A percentile compares a stretch with the other conserved stretches of the same genome.
Conservation (phyloP, 2,888 invertebrate species). For the Dicyrtomina minuta region DNA sequence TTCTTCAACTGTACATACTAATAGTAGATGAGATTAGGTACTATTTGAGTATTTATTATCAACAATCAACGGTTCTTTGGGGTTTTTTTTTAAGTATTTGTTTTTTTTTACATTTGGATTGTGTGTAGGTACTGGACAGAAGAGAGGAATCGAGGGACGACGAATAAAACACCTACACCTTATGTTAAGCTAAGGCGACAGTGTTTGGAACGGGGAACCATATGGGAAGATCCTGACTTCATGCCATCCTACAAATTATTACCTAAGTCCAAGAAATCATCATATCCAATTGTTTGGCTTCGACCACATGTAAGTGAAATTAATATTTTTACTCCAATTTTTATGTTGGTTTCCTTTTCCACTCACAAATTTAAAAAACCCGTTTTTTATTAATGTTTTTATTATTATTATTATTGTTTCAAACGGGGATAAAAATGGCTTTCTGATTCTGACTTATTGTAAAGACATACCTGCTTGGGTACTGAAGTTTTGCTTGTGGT, state of each 20-base stretch:
- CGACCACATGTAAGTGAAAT: conserved; percentile 66
- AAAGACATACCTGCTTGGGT: too few relatives aligned
- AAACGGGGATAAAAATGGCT: too few relatives aligned
- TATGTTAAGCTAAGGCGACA: conserved; percentile 61
- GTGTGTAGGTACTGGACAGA: conserved; percentile 61
- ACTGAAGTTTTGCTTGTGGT: too few relatives aligned
- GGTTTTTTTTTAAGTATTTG: too few relatives aligned
- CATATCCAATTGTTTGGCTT: conserved; percentile 66
- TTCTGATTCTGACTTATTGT: too few relatives aligned
- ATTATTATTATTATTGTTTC: too few relatives aligned
- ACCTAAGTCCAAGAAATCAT: conserved; percentile 62
- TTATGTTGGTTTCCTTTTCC: background rate
- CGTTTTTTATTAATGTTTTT: too few relatives aligned
- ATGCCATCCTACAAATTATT: conserved; percentile 62
- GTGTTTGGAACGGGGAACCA: conserved; percentile 62
- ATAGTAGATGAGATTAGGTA: too few relatives aligned
- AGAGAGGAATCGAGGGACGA: conserved; percentile 55
- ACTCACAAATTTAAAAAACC: background rate
- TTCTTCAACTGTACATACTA: too few relatives aligned
- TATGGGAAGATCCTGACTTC: conserved; percentile 68
- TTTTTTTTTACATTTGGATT: background rate
- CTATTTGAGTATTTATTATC: too few relatives aligned
- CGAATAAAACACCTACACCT: conserved; percentile 54
- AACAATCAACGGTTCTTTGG: too few relatives aligned
- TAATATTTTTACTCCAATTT: background rate